These are phyloP conservation scores for Tychaedon coryphoeus DNA, from an alignment of 2,113 vertebrate genomes.

Conservation along the genomic window DNA sequence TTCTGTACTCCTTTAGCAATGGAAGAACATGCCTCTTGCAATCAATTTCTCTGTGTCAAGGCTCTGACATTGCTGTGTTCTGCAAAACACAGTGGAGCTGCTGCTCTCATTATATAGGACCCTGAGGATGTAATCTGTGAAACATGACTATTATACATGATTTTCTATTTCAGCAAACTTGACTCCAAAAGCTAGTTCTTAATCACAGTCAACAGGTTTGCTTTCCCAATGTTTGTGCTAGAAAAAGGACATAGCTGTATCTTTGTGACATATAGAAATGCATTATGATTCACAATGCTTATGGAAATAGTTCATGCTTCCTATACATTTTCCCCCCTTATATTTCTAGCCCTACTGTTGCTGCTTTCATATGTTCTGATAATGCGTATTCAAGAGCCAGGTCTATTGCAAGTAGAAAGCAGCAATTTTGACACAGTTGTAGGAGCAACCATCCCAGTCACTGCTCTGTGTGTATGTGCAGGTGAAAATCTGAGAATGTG, in stretches of 20 bases:
- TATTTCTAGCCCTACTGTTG: neutral
- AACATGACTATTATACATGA: neutral
- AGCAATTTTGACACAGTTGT: neutral
- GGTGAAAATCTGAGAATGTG: neutral
- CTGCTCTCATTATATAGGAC: neutral
- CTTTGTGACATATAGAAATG: neutral
- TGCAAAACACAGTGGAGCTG: neutral
- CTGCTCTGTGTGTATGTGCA: neutral
- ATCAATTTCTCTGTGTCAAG: slow-evolving; percentile 1
- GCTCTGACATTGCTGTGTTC: neutral
- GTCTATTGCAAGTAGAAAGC: neutral
- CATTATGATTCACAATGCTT: neutral
- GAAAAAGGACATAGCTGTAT: neutral
- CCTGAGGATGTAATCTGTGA: slow-evolving; percentile 29
- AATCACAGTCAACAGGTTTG: slow-evolving; percentile 11
- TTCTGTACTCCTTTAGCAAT: neutral
- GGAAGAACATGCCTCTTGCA: neutral
- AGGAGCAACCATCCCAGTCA: neutral
- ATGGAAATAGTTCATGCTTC: neutral
- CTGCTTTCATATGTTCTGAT: neutral
- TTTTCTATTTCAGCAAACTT: slow-evolving; percentile 13
- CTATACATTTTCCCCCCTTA: neutral
- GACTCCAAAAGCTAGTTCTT: slow-evolving; percentile 3
- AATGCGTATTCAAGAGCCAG: neutral
- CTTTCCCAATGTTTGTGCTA: neutral